Base-by-base conservation (phyloP, 2,797 vertebrate species). In the Onychomys leucogaster region DNA sequence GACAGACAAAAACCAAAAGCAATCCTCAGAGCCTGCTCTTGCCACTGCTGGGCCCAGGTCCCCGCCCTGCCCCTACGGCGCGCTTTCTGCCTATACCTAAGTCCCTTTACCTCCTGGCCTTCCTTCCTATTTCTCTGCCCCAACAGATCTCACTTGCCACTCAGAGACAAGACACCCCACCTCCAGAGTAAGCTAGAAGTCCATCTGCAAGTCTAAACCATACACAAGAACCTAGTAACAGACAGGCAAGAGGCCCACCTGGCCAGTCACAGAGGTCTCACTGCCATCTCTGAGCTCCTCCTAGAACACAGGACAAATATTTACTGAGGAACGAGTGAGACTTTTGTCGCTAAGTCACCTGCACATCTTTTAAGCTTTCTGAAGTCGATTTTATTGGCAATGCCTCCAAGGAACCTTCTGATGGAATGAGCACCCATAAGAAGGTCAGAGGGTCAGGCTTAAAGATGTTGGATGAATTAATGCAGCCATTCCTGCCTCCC, bases 341-440 rank as follows among this genome's bases (percentile, higher is more conserved):
- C 32, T 75, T 91, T 29, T 14, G 6, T 73, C 80, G 5, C 77
- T 32, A 5, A 82, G 46, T 76, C 14, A 63, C 83, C 52, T 46
- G 25, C 84, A 37, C 27, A n/a, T 92, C 73, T 84, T 90, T 37
- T 34, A 32, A 89, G 49, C 37, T 67, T 78, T 67, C 96, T 84
- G 78, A 92, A 90, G 75, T 81, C 46, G 27, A 49, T 80, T 77
- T 83, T 81, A 73, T 89, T 23, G 41, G 37, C 13, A 14, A 78
- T 2, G 46, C 25, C 29, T 41, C 90, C 41, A 13, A 73, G 90
- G 77, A n/a, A 67, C 34, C 61, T 55, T 84, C 34, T 73, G 80
- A 41, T 5, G 84, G 41, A 49, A 86, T 25, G 59, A 89, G 49
- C n/a, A 9, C 49, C 46, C 25, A 16, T 29, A 37, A 41, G 55